Conservation (phyloP, 1,140 invertebrate genomes). For the Nomia melanderi region DNA sequence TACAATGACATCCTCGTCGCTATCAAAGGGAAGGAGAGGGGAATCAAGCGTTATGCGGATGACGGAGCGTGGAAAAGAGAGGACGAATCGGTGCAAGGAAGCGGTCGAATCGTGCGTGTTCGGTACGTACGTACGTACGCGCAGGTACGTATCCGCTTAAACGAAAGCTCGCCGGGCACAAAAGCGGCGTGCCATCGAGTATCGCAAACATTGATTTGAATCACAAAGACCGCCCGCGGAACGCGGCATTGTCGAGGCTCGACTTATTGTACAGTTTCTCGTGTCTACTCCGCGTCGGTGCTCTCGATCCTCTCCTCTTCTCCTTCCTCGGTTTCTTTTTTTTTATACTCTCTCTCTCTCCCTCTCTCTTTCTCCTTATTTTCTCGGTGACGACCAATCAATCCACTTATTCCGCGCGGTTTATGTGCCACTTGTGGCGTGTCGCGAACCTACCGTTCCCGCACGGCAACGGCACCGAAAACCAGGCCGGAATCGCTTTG, state of each 20-base stretch:
- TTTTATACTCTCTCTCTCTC: constrained; percentile 17
- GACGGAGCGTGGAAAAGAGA: neutral
- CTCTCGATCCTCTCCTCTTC: constrained; percentile 24
- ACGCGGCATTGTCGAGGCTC: constrained; percentile 69
- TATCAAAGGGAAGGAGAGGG: neutral
- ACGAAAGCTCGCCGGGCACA: constrained; percentile 64
- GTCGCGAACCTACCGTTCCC: constrained; percentile 3
- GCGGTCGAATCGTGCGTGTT: constrained; percentile 22
- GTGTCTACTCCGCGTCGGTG: constrained; percentile 48
- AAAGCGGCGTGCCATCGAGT: constrained; percentile 73
- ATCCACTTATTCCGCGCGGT: constrained; percentile 73
- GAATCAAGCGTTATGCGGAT: neutral
- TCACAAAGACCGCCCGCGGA: constrained; percentile 77
- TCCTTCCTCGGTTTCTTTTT: too few species aligned
- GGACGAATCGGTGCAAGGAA: neutral
- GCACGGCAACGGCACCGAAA: too few species aligned
- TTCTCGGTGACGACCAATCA: constrained; percentile 70
- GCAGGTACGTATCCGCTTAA: constrained; percentile 43
- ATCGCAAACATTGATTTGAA: constrained; percentile 79
- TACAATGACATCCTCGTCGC: constrained; percentile 1
- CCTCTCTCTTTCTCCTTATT: constrained; percentile 29
- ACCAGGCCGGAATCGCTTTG: too few species aligned
- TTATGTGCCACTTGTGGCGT: constrained; percentile 77
- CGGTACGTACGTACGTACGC: constrained; percentile 26
- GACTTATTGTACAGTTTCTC: constrained; percentile 71